These are phyloP conservation scores for Pristionchus fissidentatus DNA, from an alignment of 2,888 invertebrate species.

Conservation along the genomic window DNA sequence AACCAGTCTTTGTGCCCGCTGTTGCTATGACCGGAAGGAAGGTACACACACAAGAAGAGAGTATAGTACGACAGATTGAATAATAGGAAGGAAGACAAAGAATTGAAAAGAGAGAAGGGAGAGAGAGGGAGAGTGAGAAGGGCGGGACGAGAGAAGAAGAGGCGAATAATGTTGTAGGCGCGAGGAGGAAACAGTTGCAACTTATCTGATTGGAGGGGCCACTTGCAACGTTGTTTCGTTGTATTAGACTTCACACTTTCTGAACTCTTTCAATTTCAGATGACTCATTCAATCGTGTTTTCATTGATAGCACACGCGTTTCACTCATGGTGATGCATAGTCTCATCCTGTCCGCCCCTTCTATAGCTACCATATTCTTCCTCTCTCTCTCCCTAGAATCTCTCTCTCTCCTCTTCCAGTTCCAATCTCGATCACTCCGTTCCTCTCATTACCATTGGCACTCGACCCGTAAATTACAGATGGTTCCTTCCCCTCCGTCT, in stretches of 20 bases:
- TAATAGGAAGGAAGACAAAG: conserved; percentile 16
- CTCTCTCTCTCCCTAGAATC: neutral
- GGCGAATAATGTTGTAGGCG: neutral
- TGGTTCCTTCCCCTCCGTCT: neutral
- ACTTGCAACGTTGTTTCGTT: neutral
- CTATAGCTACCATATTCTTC: no score
- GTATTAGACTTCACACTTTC: neutral
- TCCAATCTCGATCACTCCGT: conserved; percentile 21
- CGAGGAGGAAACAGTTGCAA: neutral
- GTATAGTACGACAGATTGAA: conserved; percentile 14
- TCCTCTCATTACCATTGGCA: neutral
- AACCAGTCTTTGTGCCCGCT: conserved; percentile 13
- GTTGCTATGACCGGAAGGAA: conserved; percentile 21
- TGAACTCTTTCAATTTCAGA: neutral
- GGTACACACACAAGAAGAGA: conserved; percentile 20
- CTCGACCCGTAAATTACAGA: neutral
- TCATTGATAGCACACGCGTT: neutral
- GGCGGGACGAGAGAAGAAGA: neutral
- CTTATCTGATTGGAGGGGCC: neutral
- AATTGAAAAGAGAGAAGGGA: neutral
- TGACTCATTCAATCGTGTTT: neutral
- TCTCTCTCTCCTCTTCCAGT: neutral
- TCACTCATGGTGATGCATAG: no score
- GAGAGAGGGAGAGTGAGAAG: conserved; percentile 3
- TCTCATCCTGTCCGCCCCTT: no score